Evolutionary conservation across 1,140 invertebrate genomes (phyloP), one percentile per base, ranked within the genome.

Genomic region (Arctopsyche grandis): DNA sequence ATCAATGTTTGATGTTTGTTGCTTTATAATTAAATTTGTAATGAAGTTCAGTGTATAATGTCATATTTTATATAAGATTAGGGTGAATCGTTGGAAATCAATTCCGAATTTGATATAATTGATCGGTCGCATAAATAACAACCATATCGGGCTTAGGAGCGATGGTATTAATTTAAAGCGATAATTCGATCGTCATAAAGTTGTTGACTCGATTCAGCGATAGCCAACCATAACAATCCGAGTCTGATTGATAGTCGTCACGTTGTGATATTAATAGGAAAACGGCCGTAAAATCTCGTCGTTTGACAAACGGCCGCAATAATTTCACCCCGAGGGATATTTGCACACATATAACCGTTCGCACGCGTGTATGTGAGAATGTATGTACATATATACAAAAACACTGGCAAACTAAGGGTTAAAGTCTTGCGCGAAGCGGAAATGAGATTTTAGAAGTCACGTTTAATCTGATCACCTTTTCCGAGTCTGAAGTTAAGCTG

Each of bases 401-500:
- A 52, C 48, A 52, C 48, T 12, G 10, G 48, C 48, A 52, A 3
- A 4, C 16, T 52, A 5, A 52, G 48, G 63, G 24, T 66, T 60
- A 60, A 52, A 60, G 63, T 66, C 63, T 24, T 24, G 63, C 21
- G 58, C 10, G 9, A 22, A 66, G 63, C 21, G 63, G 63, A 66
- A 66, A 66, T 66, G 63, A 66, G 63, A 29, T 66, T 66, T 66
- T 29, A 66, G 63, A 66, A 66, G 63, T 66, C 63, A 66, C 63
- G 63, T 66, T 66, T 66, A 66, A 66, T 66, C 63, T 66, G 63
- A 66, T 66, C 63, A 66, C 63, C 63, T 66, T 66, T 66, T 66
- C 63, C 63, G 19, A 66, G 63, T 66, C 24, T 22, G 24, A 66
- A 66, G 63, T 66, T 66, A 29, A 66, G 24, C 21, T 66, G 63